Percentiles rank a stretch among this genome's conserved stretches.
Evolutionary conservation across 2,113 vertebrate species (phyloP).

Genomic region (Pitta sordida): DNA sequence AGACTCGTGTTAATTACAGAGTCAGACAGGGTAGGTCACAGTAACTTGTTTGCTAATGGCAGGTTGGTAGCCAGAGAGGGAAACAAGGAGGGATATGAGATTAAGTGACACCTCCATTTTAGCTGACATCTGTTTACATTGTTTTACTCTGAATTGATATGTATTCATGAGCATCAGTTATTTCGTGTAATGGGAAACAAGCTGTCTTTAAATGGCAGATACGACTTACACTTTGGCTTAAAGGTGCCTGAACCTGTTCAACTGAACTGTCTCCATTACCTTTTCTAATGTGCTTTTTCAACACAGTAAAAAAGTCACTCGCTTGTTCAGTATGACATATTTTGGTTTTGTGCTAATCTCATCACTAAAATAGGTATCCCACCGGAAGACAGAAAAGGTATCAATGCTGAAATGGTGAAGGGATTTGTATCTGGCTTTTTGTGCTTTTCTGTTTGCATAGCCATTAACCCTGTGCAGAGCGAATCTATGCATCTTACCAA

Average conservation of each 20-base stretch:
- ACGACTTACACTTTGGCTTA: background rate
- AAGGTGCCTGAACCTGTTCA: background rate
- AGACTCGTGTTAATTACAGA: background rate
- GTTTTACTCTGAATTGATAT: background rate
- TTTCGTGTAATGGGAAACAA: background rate
- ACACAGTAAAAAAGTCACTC: background rate
- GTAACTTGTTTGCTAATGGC: background rate
- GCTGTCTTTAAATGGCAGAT: background rate
- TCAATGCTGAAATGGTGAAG: background rate
- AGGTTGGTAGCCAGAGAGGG: background rate
- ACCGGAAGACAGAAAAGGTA: background rate
- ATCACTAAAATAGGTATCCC: background rate
- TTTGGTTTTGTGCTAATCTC: background rate
- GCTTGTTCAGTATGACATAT: background rate
- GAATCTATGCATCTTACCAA: rapidly evolving
- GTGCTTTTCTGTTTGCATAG: background rate
- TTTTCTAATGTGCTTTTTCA: background rate
- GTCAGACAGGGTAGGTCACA: background rate
- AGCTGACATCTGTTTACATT: background rate
- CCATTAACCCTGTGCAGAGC: background rate
- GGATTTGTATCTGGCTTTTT: background rate
- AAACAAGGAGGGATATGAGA: background rate
- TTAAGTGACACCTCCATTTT: background rate
- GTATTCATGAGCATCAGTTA: background rate
- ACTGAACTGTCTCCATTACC: background rate